These are phyloP conservation scores for Psephotus haematonotus DNA, from an alignment of 2,113 vertebrate genomes.

Conservation along the genomic window DNA sequence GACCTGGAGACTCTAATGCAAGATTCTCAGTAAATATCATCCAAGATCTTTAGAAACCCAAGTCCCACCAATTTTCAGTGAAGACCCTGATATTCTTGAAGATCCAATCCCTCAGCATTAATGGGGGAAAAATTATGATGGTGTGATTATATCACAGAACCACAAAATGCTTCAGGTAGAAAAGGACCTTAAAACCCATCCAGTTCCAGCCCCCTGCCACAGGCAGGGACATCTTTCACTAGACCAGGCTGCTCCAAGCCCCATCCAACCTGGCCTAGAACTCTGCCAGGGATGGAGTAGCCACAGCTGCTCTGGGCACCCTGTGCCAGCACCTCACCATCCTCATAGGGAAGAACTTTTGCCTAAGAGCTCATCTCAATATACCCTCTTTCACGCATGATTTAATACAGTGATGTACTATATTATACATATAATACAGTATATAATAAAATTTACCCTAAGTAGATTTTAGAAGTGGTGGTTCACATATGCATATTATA, in stretches of 20 bases:
- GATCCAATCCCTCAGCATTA: not conserved
- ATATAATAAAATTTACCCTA: not conserved
- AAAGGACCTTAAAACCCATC: not conserved
- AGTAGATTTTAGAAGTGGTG: not conserved
- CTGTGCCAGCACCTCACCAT: not conserved
- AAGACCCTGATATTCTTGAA: not conserved
- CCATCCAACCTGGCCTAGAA: not conserved
- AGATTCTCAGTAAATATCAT: not conserved
- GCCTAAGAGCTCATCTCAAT: not conserved
- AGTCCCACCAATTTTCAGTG: rapidly evolving
- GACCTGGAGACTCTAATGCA: not conserved
- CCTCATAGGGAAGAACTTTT: not conserved
- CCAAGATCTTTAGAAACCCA: not conserved
- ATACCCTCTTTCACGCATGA: not conserved
- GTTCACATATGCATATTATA: rapidly evolving
- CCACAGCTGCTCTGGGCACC: not conserved
- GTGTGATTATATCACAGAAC: not conserved
- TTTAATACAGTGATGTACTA: not conserved
- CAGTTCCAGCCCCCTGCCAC: not conserved
- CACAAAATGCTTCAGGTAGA: not conserved
- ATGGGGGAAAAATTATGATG: not conserved
- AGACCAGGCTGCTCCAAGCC: not conserved
- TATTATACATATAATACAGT: not conserved
- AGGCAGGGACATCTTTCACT: not conserved
- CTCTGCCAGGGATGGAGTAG: not conserved